Evolutionary conservation across 2,113 vertebrate species (phyloP).

Genomic region (Halichoerus grypus): DNA sequence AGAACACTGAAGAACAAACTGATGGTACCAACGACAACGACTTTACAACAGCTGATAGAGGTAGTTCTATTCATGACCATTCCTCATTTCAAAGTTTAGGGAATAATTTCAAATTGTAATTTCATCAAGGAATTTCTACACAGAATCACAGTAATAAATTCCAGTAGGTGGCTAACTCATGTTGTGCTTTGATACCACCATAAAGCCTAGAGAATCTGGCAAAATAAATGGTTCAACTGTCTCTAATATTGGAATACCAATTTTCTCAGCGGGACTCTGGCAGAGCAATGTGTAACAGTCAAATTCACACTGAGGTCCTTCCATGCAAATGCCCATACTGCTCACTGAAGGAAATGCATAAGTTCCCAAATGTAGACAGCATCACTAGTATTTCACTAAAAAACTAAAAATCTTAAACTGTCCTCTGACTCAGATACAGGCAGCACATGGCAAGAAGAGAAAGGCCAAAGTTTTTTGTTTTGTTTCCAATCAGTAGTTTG

Average conservation of each 20-base stretch:
- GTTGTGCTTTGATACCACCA: neutral
- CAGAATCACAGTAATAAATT: slow-evolving; percentile 36
- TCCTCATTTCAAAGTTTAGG: slow-evolving; percentile 33
- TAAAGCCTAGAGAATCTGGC: slow-evolving; percentile 23
- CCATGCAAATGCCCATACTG: neutral
- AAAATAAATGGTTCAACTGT: neutral
- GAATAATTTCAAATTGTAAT: slow-evolving; percentile 14
- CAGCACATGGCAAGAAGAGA: neutral
- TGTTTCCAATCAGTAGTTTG: neutral
- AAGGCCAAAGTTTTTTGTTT: neutral
- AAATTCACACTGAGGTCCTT: neutral
- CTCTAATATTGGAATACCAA: neutral
- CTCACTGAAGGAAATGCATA: neutral
- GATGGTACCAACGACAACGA: neutral
- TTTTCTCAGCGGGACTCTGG: slow-evolving; percentile 61
- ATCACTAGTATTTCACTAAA: neutral
- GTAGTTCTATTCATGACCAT: neutral
- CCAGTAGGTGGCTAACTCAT: neutral
- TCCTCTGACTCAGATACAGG: neutral
- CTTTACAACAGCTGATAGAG: slow-evolving; percentile 23
- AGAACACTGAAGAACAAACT: neutral
- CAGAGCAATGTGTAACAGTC: neutral
- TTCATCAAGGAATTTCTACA: slow-evolving; percentile 1
- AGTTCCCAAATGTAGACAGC: neutral
- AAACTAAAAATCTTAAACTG: neutral